These are phyloP conservation scores for Gobius niger DNA, from an alignment of 2,113 vertebrate species.

Conservation along the genomic window DNA sequence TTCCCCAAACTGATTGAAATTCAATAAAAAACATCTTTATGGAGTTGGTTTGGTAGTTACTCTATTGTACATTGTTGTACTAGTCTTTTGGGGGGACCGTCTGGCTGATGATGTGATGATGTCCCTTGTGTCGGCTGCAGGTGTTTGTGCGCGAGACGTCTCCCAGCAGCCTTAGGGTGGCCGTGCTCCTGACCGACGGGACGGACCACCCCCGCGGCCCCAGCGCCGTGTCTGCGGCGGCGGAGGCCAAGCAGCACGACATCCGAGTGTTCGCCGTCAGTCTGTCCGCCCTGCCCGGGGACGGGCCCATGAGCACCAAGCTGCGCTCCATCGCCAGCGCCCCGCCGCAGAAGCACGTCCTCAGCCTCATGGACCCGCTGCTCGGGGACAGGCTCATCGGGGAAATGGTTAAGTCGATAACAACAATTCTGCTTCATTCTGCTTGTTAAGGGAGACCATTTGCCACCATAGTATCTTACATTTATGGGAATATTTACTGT, in stretches of 20 bases:
- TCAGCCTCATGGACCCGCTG: conserved; percentile 78
- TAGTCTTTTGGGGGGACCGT: too few species aligned
- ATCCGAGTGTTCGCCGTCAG: conserved; percentile 82
- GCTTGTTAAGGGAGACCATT: too few species aligned
- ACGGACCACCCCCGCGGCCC: conserved; percentile 86
- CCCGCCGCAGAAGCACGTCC: conserved; percentile 68
- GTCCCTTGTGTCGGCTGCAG: background rate
- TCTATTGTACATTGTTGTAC: too few species aligned
- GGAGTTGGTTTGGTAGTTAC: too few species aligned
- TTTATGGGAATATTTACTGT: too few species aligned
- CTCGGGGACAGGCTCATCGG: conserved; percentile 70
- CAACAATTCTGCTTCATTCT: background rate
- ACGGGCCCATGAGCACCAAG: conserved; percentile 63
- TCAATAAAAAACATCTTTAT: too few species aligned
- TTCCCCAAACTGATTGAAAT: too few species aligned
- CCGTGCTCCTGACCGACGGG: conserved; percentile 84
- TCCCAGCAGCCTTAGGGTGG: conserved; percentile 74
- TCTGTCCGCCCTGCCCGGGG: conserved; percentile 63
- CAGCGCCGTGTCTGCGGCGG: conserved; percentile 70
- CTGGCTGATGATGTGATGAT: background rate
- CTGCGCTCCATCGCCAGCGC: conserved; percentile 81
- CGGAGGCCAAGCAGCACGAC: conserved; percentile 79
- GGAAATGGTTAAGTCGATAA: conserved; percentile 73
- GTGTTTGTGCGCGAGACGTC: conserved; percentile 80
- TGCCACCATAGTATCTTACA: too few species aligned